A percentile compares a stretch with the other conserved stretches of the same genome.
Evolutionary conservation across 2,113 vertebrate species (phyloP).

Genomic region (Dipodomys stephensi): DNA sequence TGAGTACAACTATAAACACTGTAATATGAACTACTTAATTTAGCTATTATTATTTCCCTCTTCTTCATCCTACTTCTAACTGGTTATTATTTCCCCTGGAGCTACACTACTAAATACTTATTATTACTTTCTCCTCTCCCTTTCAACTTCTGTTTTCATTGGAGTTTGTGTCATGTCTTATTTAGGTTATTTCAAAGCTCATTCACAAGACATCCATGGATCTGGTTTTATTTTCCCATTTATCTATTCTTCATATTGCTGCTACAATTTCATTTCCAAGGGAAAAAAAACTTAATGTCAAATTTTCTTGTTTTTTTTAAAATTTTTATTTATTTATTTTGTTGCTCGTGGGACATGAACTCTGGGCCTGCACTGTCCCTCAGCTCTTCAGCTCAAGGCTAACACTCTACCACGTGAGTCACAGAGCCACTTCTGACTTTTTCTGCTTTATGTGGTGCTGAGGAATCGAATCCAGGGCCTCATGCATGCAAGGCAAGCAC

Average conservation of each 20-base stretch:
- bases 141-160: neutral
- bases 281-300: neutral
- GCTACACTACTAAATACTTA: neutral
- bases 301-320: neutral
- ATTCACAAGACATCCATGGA: neutral
- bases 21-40: neutral
- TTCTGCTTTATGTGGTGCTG: too few species aligned
- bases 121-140: neutral
- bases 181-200: neutral
- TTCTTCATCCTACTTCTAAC: neutral
- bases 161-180: neutral
- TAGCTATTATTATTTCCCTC: neutral
- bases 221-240: neutral
- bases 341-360: too few species aligned
- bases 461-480: too few species aligned
- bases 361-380: too few species aligned
- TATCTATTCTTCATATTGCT: neutral
- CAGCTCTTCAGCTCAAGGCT: too few species aligned
- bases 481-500: too few species aligned
- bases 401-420: too few species aligned
- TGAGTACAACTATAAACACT: neutral
- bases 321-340: too few species aligned
- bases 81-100: slow-evolving; percentile 6
- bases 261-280: neutral
- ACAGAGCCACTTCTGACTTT: too few species aligned